Conservation (phyloP, 2,113 vertebrate genomes). For the Eublepharis macularius region DNA sequence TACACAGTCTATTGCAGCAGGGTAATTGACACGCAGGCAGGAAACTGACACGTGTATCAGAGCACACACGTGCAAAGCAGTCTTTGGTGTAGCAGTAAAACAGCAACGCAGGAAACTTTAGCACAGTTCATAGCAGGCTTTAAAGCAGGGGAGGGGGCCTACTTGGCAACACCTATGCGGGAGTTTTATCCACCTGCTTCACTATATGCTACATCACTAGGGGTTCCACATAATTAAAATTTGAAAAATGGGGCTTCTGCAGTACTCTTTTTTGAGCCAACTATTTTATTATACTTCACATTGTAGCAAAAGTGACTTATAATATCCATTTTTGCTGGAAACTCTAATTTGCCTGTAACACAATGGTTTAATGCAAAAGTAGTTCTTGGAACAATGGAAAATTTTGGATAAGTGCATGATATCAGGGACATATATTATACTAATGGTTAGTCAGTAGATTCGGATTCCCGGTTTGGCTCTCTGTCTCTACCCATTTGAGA, state of each 20-base stretch:
- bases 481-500: conserved; percentile 32
- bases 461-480: conserved; percentile 26
- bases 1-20: no score
- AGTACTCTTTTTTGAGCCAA: not conserved
- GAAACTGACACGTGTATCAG: no score
- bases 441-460: conserved; percentile 37
- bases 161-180: no score
- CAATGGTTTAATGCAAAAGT: conserved; percentile 38
- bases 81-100: no score
- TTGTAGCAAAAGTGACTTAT: conserved; percentile 29
- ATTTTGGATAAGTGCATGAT: conserved; percentile 34
- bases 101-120: no score
- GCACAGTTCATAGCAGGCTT: no score
- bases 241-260: not conserved
- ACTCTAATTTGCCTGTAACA: conserved; percentile 16
- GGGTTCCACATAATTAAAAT: not conserved
- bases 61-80: no score
- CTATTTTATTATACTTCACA: not conserved
- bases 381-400: conserved; percentile 44
- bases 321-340: conserved; percentile 31
- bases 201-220: not conserved
- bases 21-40: no score
- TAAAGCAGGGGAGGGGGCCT: no score
- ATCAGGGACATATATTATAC: conserved; percentile 34
- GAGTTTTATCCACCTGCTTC: not conserved